Evolutionary conservation across 2,888 invertebrate species (phyloP), one percentile per base, ranked within the genome.

Genomic region (Mycalesis mineus): DNA sequence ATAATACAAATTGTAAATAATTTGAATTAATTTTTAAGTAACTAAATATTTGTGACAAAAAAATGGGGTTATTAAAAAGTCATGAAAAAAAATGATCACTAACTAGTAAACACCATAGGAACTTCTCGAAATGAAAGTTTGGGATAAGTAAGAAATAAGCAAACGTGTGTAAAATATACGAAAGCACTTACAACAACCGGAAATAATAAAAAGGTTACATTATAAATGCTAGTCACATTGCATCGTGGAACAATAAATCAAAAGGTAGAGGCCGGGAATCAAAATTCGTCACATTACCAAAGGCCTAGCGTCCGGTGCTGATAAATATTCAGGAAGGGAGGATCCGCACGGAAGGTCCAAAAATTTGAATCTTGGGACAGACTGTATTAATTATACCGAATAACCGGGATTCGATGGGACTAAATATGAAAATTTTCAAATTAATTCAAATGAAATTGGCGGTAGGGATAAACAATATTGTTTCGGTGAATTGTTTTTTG

Each of bases 241-340:
- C 14, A 17, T 14, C 6, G 15, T 15, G 55, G 31, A 55, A 53
- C 42, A 58, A 62, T 59, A 63, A 58, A 61, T 61, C 62, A 60
- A 53, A 58, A 62, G 29, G 37, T 42, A 39, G 42, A 29, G 49
- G 31, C 45, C 52, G 42, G 51, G 55, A 61, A 63, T 64, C 64
- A 61, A 61, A 66, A 66, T 66, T 61, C 65, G 68, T 63, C 65
- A 65, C 55, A 65, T 67, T 60, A 63, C 60, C 61, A 53, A 53
- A 45, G 44, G 41, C 54, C 49, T 54, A 57, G 67, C 47, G 62
- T 57, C 60, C 61, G 57, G 60, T 22, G 57, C 63, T 65, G 64
- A 68, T 69, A 69, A 70, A 71, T 71, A 71, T 71, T 71, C 71
- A 70, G 63, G 15, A 42, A 61, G 57, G 62, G 59, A 47, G 64